phyloP scores from a whole-genome alignment of 2,797 vertebrate genomes.

The Pelodytes ibericus region DNA sequence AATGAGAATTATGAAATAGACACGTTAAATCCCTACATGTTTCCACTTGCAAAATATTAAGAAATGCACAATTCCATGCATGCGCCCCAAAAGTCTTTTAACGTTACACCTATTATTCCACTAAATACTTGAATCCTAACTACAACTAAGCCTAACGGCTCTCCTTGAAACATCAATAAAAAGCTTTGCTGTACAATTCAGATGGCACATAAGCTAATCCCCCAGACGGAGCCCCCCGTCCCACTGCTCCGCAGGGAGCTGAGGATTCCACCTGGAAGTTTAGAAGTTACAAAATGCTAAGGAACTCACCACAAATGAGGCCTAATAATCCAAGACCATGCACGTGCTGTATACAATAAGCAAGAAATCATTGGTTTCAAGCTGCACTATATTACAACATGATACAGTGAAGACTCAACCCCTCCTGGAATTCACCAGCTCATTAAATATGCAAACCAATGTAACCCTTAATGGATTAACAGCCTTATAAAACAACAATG shows the following conservation, averaged over 20 bases:
- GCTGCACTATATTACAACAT: slow-evolving; percentile 78
- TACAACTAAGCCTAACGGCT: slow-evolving; percentile 69
- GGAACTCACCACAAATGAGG: slow-evolving; percentile 69
- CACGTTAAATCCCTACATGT: slow-evolving; percentile 61
- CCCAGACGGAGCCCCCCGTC: slow-evolving; percentile 13
- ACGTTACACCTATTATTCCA: slow-evolving; percentile 77
- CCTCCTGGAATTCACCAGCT: slow-evolving; percentile 62
- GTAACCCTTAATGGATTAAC: neutral
- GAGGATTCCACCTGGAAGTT: slow-evolving; percentile 8
- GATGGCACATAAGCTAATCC: slow-evolving; percentile 66
- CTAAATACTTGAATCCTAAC: slow-evolving; percentile 77
- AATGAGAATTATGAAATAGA: slow-evolving; percentile 67
- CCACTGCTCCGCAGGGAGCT: slow-evolving; percentile 34
- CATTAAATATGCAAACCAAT: slow-evolving; percentile 52
- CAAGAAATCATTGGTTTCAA: slow-evolving; percentile 77
- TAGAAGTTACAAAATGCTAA: slow-evolving; percentile 60
- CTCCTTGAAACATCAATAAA: slow-evolving; percentile 72
- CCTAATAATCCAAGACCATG: slow-evolving; percentile 75
- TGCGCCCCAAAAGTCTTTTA: slow-evolving; percentile 79
- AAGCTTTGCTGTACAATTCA: slow-evolving; percentile 79
- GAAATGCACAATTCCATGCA: slow-evolving; percentile 77
- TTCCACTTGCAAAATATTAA: slow-evolving; percentile 72
- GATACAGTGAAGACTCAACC: slow-evolving; percentile 68
- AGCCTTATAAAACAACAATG: slow-evolving; percentile 2
- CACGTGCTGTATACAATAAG: slow-evolving; percentile 72